These are phyloP conservation scores for Morinoia aosen DNA, from an alignment of 2,888 invertebrate genomes.

Conservation along the genomic window DNA sequence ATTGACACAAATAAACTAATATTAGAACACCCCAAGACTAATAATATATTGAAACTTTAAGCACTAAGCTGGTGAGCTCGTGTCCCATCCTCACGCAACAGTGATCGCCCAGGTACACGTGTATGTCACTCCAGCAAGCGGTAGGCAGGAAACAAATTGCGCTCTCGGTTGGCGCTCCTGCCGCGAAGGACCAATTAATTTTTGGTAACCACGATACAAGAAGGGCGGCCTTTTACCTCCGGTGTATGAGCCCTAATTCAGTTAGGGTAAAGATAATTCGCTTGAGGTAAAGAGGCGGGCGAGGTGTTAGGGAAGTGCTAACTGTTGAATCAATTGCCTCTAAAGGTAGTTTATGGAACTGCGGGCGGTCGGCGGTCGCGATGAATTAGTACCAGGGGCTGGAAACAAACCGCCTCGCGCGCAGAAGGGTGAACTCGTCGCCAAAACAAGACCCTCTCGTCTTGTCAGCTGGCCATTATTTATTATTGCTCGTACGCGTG, in stretches of 20 bases:
- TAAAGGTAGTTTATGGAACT: slow-evolving; percentile 41
- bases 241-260: background rate
- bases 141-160: background rate
- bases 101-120: background rate
- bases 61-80: too few species aligned
- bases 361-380: slow-evolving; percentile 15
- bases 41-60: too few species aligned
- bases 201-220: slow-evolving; percentile 8
- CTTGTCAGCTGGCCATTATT: background rate
- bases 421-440: background rate
- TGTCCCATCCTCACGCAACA: background rate
- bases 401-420: background rate
- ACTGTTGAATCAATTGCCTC: slow-evolving; percentile 51
- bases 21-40: background rate
- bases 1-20: background rate
- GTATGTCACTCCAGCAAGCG: background rate
- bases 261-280: slow-evolving; percentile 31
- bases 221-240: background rate
- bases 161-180: background rate
- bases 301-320: slow-evolving; percentile 44
- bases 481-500: background rate
- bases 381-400: background rate
- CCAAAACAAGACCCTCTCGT: background rate
- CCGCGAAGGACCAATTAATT: slow-evolving; percentile 18
- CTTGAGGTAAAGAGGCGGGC: slow-evolving; percentile 7